Evolutionary conservation across 2,888 invertebrate genomes (phyloP).

Genomic region (Tetramorium bicarinatum): DNA sequence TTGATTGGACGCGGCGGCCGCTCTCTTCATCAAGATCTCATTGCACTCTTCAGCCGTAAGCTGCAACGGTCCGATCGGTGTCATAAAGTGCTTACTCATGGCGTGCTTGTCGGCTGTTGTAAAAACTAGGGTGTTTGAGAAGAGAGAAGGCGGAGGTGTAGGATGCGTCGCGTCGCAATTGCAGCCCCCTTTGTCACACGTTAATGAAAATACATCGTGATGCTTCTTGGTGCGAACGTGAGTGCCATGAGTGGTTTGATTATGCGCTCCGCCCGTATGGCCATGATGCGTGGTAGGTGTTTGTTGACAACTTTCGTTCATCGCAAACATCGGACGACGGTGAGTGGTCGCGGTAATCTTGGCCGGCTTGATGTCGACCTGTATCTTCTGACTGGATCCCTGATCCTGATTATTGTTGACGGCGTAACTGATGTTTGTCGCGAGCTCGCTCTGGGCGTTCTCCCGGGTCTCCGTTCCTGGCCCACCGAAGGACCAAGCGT

Average conservation of each 20-base stretch:
- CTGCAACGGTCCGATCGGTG: conserved; percentile 91
- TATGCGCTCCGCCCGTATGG: conserved; percentile 83
- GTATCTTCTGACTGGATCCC: conserved; percentile 84
- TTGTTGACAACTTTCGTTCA: conserved; percentile 85
- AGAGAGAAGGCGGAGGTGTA: conserved; percentile 83
- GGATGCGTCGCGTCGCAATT: conserved; percentile 85
- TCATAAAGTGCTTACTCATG: conserved; percentile 90
- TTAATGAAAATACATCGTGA: conserved; percentile 84
- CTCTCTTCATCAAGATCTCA: conserved; percentile 92
- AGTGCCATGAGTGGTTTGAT: conserved; percentile 87
- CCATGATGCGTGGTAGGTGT: conserved; percentile 82
- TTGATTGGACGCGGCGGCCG: conserved; percentile 89
- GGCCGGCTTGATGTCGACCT: conserved; percentile 84
- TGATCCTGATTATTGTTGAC: conserved; percentile 86
- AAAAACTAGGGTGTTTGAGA: conserved; percentile 85
- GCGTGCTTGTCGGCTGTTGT: conserved; percentile 85
- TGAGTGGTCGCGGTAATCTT: conserved; percentile 83
- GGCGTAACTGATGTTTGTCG: conserved; percentile 84
- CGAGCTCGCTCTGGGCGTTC: conserved; percentile 82
- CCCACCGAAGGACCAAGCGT: conserved; percentile 85
- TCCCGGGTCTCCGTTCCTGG: conserved; percentile 84
- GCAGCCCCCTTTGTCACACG: conserved; percentile 85
- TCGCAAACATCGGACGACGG: conserved; percentile 84
- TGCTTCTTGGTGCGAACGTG: conserved; percentile 84
- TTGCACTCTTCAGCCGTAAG: conserved; percentile 93